Base-by-base conservation (phyloP, 2,113 vertebrate genomes). In the Malurus elegans region DNA sequence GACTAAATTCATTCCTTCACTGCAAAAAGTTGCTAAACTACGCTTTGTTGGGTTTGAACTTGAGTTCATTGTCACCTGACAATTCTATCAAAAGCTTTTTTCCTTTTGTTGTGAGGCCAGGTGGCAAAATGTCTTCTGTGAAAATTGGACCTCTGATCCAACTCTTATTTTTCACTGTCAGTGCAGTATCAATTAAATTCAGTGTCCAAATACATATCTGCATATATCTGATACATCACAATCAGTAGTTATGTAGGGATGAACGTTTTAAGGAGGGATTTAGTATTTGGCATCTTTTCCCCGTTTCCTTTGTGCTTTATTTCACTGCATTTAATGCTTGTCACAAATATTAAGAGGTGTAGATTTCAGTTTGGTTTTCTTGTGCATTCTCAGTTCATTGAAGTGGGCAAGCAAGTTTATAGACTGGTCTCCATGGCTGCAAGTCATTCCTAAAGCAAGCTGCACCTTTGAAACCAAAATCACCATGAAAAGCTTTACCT, bases 31-130 rank as follows among this genome's bases (percentile, higher is more conserved):
- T 88, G 71, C 80, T 88, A 94, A 92, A 50, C 50, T 88, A 40
- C 8, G 6, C 74, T 93, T 91, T 57, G 64, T 88, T 92, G 83
- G 78, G 88, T 79, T 86, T 88, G 88, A 95, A 92, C 90, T 93
- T 21, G 47, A 94, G 87, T 96, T 94, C 85, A 71, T 66, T 45
- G 61, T 94, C 72, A 60, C 61, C 36, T 84, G 93, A 83, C 70
- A 92, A 74, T 93, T 96, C 79, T 88, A 92, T 96, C 91, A 95
- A 90, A 93, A 95, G 60, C 45, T 62, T 75, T 70, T 67, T 95
- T 69, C 57, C 26, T 45, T 96, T 91, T 92, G 75, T 90, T 93
- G 90, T 60, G 60, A 97, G 91, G n/a, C 60, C 89, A 97, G 92
- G 93, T 95, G 94, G 56, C 78, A 95, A 84, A 90, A 90, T 53